These are phyloP conservation scores for Cryptocephalus moraei DNA, from an alignment of 2,888 invertebrate species.

Conservation along the genomic window DNA sequence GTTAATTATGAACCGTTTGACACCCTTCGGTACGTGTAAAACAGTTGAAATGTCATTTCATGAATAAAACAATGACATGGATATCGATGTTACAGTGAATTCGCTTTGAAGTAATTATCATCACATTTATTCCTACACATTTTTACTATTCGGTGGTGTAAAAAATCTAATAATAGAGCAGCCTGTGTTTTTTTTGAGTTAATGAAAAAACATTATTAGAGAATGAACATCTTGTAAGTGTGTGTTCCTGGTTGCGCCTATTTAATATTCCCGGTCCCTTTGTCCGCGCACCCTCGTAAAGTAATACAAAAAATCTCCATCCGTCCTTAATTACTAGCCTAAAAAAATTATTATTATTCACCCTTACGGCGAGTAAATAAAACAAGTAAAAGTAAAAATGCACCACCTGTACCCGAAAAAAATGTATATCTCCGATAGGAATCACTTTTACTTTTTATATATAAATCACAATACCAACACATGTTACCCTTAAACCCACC, in stretches of 20 bases:
- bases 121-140: no score
- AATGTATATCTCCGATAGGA: slow-evolving; percentile 17
- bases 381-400: slow-evolving; percentile 16
- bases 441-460: slow-evolving; percentile 22
- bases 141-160: no score
- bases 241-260: background rate
- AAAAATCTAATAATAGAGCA: no score
- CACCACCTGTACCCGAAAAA: slow-evolving; percentile 23
- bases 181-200: no score
- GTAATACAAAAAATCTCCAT: background rate
- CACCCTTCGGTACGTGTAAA: no score
- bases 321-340: background rate
- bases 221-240: background rate
- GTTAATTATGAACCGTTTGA: no score
- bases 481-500: slow-evolving; percentile 21
- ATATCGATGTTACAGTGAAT: no score
- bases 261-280: background rate
- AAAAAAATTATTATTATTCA: background rate
- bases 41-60: no score
- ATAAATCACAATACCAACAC: slow-evolving; percentile 22
- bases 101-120: no score
- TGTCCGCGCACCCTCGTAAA: background rate
- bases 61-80: no score
- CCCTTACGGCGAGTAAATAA: slow-evolving; percentile 1
- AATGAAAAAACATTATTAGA: no score